Conservation (phyloP, 2,797 vertebrate species). For the Erpetoichthys calabaricus region DNA sequence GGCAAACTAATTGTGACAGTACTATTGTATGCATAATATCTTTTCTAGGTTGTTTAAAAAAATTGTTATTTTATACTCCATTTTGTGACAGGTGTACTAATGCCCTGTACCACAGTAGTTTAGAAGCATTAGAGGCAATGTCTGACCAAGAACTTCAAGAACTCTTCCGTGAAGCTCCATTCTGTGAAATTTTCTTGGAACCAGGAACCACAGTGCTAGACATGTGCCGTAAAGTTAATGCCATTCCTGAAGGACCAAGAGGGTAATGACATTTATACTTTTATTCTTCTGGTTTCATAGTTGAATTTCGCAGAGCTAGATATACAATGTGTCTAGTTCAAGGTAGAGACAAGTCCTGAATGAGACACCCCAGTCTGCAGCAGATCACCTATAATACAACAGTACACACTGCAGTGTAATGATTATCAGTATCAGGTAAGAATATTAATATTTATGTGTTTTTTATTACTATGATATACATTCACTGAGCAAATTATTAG, state of each 20-base stretch:
- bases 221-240: slow-evolving; percentile 60
- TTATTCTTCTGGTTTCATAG: too few species aligned
- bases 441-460: too few species aligned
- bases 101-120: slow-evolving; percentile 67
- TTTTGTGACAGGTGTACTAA: slow-evolving; percentile 64
- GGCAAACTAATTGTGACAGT: too few species aligned
- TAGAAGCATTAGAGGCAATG: slow-evolving; percentile 75
- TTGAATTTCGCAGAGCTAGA: too few species aligned
- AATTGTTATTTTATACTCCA: not conserved
- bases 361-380: not conserved
- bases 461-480: too few species aligned
- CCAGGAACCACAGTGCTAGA: slow-evolving; percentile 76
- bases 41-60: not conserved
- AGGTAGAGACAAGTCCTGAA: not conserved
- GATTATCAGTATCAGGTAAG: too few species aligned
- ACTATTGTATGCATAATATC: not conserved
- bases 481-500: too few species aligned
- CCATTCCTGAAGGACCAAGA: slow-evolving; percentile 69
- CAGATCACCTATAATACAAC: too few species aligned
- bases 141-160: slow-evolving; percentile 81
- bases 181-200: slow-evolving; percentile 74
- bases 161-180: slow-evolving; percentile 76
- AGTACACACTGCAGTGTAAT: too few species aligned
- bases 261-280: slow-evolving; percentile 48
- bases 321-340: not conserved